A percentile compares a stretch with the other conserved stretches of the same genome.
Evolutionary conservation across 2,888 invertebrate species (phyloP).

Genomic region (Scaptomyza cyrtandrae): DNA sequence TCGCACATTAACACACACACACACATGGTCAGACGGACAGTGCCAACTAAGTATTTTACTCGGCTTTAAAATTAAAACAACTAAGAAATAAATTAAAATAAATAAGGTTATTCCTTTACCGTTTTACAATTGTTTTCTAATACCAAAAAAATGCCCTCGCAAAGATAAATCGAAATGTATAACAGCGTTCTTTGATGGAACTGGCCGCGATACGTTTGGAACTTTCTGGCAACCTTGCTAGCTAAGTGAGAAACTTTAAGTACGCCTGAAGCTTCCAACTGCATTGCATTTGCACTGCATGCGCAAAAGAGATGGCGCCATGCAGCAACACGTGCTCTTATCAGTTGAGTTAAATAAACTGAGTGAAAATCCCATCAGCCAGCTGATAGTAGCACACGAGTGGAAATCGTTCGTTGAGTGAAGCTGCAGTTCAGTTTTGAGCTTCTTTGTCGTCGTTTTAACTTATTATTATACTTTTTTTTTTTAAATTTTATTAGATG

Average conservation of each 20-base stretch:
- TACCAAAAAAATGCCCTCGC: too few relatives aligned
- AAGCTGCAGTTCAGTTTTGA: slow-evolving; percentile 3
- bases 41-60: background rate
- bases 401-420: slow-evolving; percentile 22
- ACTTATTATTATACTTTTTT: slow-evolving; percentile 32
- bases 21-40: slow-evolving; percentile 18
- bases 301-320: slow-evolving; percentile 58
- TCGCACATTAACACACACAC: slow-evolving; percentile 34
- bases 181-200: background rate
- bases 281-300: slow-evolving; percentile 6
- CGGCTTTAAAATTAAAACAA: slow-evolving; percentile 8
- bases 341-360: slow-evolving; percentile 60
- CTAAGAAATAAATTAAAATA: slow-evolving; percentile 12
- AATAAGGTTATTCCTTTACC: too few relatives aligned
- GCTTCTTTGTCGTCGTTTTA: slow-evolving; percentile 15
- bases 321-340: slow-evolving; percentile 80
- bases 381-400: slow-evolving; percentile 50
- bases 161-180: too few relatives aligned
- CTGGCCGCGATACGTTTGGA: background rate
- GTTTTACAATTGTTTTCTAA: too few relatives aligned
- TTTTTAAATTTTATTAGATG: slow-evolving; percentile 67
- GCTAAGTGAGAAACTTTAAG: slow-evolving; percentile 10
- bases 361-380: slow-evolving; percentile 27
- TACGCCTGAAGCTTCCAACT: slow-evolving; percentile 9
- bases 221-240: slow-evolving; percentile 25